Conservation (phyloP, 2,113 vertebrate species). For the Nyctereutes procyonoides region DNA sequence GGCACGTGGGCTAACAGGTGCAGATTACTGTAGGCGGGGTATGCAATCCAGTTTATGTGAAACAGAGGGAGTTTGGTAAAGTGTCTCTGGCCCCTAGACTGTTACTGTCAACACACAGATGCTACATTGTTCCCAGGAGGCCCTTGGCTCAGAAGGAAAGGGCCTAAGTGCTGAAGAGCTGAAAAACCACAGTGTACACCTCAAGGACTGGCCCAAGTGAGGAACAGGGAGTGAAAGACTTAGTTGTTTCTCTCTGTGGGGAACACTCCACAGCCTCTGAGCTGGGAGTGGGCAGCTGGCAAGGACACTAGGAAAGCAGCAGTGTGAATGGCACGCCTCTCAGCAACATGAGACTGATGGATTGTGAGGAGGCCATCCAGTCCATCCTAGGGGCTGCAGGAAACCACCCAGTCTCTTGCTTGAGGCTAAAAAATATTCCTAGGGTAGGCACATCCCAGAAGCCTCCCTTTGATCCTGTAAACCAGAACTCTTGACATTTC, state of each 20-base stretch:
- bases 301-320: not conserved
- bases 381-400: not conserved
- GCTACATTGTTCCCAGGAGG: slow-evolving; percentile 77
- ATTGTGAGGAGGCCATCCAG: not conserved
- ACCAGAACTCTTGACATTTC: not conserved
- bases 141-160: slow-evolving; percentile 73
- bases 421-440: slow-evolving; percentile 45
- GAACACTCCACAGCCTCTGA: slow-evolving; percentile 48
- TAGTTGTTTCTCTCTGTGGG: slow-evolving; percentile 66
- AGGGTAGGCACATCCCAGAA: slow-evolving; percentile 1
- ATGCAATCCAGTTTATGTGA: slow-evolving; percentile 12
- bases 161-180: slow-evolving; percentile 71
- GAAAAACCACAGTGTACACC: slow-evolving; percentile 76
- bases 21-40: slow-evolving; percentile 53
- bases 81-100: slow-evolving; percentile 51
- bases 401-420: slow-evolving; percentile 12
- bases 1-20: not conserved
- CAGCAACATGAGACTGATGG: not conserved
- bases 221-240: slow-evolving; percentile 67
- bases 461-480: not conserved
- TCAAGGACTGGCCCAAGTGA: slow-evolving; percentile 27
- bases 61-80: slow-evolving; percentile 58
- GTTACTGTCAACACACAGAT: slow-evolving; percentile 79
- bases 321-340: not conserved
- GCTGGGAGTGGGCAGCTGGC: slow-evolving; percentile 48